phyloP scores from a whole-genome alignment of 1,140 invertebrate species.

The Aphelinus certus region DNA sequence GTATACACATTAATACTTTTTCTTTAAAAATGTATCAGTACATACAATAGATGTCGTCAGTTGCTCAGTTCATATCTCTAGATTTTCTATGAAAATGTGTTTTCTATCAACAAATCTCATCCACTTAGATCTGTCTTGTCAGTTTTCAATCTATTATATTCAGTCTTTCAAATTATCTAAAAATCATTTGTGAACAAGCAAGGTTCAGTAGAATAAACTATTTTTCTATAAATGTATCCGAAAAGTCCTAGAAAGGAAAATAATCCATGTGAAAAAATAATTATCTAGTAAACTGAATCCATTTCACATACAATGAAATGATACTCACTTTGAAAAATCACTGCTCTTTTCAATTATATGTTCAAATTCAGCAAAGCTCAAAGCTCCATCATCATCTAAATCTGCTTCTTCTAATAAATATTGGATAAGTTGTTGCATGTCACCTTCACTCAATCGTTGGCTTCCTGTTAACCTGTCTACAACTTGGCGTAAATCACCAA shows the following conservation, averaged over 20 bases:
- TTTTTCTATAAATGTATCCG: conserved; percentile 69
- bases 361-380: conserved; percentile 95
- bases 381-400: conserved; percentile 88
- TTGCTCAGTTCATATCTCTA: not conserved
- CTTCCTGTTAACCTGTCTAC: conserved; percentile 75
- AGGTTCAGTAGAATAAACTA: conserved; percentile 39
- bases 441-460: conserved; percentile 73
- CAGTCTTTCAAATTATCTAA: conserved; percentile 39
- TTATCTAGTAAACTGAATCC: not conserved
- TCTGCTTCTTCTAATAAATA: conserved; percentile 90
- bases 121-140: too few relatives aligned
- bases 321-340: conserved; percentile 83
- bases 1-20: too few relatives aligned
- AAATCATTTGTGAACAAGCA: conserved; percentile 39
- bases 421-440: conserved; percentile 77
- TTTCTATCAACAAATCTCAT: too few relatives aligned
- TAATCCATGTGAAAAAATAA: not conserved
- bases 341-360: conserved; percentile 93
- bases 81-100: too few relatives aligned
- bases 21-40: not conserved
- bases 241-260: conserved; percentile 68
- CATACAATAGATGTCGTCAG: conserved; percentile 8
- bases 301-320: not conserved
- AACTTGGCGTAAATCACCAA: conserved; percentile 78
- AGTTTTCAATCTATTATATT: conserved; percentile 29